phyloP scores from a whole-genome alignment of 2,888 invertebrate genomes.

The Agriopis aurantiaria region DNA sequence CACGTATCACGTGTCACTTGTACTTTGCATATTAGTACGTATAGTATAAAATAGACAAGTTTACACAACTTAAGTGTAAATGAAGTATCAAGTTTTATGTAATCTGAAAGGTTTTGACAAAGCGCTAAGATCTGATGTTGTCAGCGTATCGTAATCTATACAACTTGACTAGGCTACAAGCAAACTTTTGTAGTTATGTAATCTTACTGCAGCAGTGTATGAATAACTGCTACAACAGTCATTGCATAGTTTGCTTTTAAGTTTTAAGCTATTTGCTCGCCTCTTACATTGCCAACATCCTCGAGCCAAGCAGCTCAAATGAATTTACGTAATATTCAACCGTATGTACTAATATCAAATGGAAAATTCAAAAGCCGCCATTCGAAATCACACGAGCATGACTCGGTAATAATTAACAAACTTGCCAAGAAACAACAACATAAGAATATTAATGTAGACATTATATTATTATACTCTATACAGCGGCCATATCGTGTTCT shows the following conservation, averaged over 20 bases:
- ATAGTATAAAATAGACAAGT: background rate
- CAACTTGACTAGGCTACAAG: too few relatives aligned
- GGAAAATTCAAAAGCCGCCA: conserved; percentile 1
- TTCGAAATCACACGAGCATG: conserved; percentile 10
- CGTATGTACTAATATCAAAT: background rate
- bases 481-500: background rate
- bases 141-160: too few relatives aligned
- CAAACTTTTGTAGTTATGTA: too few relatives aligned
- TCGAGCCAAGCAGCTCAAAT: background rate
- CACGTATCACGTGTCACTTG: background rate
- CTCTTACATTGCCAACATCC: background rate
- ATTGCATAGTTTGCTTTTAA: background rate
- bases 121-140: too few relatives aligned
- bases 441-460: background rate
- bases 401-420: conserved; percentile 17
- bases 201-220: too few relatives aligned
- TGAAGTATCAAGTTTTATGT: too few relatives aligned
- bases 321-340: conserved; percentile 1
- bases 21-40: background rate
- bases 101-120: too few relatives aligned
- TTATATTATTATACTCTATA: background rate
- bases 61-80: too few relatives aligned
- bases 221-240: background rate
- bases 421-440: conserved; percentile 4
- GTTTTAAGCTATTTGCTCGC: background rate